phyloP scores from a whole-genome alignment of 2,797 vertebrate species.

The Rhinogobio ventralis region DNA sequence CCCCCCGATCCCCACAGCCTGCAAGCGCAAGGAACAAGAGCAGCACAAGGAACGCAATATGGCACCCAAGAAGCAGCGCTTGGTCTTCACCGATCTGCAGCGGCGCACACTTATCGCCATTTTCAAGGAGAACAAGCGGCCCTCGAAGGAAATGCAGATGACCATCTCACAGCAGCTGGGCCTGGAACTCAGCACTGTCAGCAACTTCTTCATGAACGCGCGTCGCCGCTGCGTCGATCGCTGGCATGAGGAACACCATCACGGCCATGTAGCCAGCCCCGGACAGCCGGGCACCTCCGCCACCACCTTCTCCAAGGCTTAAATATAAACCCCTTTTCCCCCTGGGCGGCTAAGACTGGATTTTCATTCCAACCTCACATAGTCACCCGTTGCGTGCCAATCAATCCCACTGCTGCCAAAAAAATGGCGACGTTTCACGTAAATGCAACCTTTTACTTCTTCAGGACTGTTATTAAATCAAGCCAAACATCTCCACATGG shows the following conservation, averaged over 20 bases:
- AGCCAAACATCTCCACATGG: constrained; percentile 43
- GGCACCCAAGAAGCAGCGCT: constrained; percentile 94
- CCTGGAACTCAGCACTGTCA: constrained; percentile 97
- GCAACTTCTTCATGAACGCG: constrained; percentile 99
- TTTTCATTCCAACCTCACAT: constrained; percentile 58
- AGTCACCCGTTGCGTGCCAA: constrained; percentile 72
- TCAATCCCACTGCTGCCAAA: constrained; percentile 67
- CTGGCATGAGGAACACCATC: constrained; percentile 91
- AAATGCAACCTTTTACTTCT: constrained; percentile 58
- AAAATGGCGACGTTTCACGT: constrained; percentile 40
- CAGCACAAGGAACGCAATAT: constrained; percentile 95
- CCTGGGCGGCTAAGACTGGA: constrained; percentile 56
- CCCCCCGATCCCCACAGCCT: constrained; percentile 79
- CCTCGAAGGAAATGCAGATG: constrained; percentile 98
- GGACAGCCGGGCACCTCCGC: constrained; percentile 88
- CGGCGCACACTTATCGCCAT: constrained; percentile 97
- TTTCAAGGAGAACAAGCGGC: constrained; percentile 99
- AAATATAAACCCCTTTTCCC: constrained; percentile 68
- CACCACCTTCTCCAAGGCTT: constrained; percentile 96
- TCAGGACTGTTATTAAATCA: constrained; percentile 68
- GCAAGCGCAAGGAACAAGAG: constrained; percentile 98
- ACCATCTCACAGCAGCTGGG: constrained; percentile 99
- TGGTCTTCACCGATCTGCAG: constrained; percentile 99
- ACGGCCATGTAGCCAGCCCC: constrained; percentile 75
- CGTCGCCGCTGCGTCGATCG: constrained; percentile 95